These are phyloP conservation scores for Scleropages formosus DNA, from an alignment of 2,797 vertebrate genomes.

Conservation along the genomic window DNA sequence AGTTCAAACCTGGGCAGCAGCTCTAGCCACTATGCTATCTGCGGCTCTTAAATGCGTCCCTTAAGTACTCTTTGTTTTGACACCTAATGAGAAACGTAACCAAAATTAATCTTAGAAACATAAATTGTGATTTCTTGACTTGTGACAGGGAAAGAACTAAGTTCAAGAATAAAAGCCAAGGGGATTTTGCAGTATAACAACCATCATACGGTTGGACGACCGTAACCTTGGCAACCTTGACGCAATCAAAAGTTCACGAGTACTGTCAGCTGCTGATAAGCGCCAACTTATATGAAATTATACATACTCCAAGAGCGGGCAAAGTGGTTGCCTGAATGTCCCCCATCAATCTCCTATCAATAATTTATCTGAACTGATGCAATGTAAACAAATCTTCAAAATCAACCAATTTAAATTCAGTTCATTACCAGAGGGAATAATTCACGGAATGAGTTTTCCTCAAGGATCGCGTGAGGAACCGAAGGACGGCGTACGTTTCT, in stretches of 20 bases:
- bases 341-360: background rate
- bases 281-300: background rate
- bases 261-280: constrained; percentile 25
- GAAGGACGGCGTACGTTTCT: background rate
- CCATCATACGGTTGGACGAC: constrained; percentile 7
- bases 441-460: background rate
- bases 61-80: background rate
- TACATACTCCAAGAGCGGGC: background rate
- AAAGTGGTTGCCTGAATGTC: background rate
- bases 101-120: background rate
- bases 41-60: too few species aligned
- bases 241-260: constrained; percentile 9
- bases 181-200: background rate
- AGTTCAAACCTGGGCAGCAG: too few species aligned
- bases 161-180: background rate
- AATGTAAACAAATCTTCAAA: constrained; percentile 17
- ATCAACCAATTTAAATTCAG: constrained; percentile 17
- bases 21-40: too few species aligned
- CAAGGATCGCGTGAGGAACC: background rate
- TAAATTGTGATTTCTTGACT: too few species aligned
- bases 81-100: background rate
- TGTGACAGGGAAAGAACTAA: constrained; percentile 1
- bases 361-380: constrained; percentile 13
- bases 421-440: background rate
- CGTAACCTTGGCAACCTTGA: constrained; percentile 23